Conservation (phyloP, 92 coral and sea anemone genomes). For the Actinostola sp. region DNA sequence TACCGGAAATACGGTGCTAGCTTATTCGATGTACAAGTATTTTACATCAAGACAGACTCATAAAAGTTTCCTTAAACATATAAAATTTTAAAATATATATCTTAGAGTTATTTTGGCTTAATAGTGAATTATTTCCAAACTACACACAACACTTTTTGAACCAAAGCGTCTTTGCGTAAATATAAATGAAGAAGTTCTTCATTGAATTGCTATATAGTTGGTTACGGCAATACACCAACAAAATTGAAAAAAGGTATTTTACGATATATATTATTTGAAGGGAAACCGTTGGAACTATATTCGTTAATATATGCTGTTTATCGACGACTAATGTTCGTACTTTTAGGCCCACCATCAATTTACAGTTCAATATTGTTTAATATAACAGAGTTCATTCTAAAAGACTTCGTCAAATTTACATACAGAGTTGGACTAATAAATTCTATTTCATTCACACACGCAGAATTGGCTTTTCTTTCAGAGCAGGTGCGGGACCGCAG, state of each 20-base stretch:
- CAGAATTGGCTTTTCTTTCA: constrained; percentile 67
- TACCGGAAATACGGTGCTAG: constrained; percentile 27
- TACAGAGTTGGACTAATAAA: constrained; percentile 81
- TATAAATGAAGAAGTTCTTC: constrained; percentile 65
- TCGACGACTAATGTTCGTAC: constrained; percentile 61
- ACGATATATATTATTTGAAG: constrained; percentile 62
- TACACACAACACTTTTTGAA: constrained; percentile 52
- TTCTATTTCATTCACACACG: constrained; percentile 84
- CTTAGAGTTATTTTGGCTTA: constrained; percentile 67
- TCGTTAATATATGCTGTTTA: constrained; percentile 63
- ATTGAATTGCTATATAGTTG: constrained; percentile 57
- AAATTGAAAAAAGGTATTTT: constrained; percentile 63
- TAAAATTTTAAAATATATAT: constrained; percentile 95
- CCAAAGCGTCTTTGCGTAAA: constrained; percentile 70
- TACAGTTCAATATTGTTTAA: constrained; percentile 66
- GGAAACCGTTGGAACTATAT: constrained; percentile 64
- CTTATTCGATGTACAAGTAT: constrained; percentile 57
- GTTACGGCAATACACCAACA: constrained; percentile 14
- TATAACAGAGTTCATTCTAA: constrained; percentile 78
- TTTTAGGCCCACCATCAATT: constrained; percentile 47
- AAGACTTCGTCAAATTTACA: constrained; percentile 83
- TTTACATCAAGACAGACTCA: constrained; percentile 69
- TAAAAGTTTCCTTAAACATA: constrained; percentile 85
- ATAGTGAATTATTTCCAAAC: constrained; percentile 52
- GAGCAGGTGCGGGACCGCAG: constrained; percentile 77